Conservation (phyloP, 2,797 vertebrate genomes). For the Acestrorhynchus altus region DNA sequence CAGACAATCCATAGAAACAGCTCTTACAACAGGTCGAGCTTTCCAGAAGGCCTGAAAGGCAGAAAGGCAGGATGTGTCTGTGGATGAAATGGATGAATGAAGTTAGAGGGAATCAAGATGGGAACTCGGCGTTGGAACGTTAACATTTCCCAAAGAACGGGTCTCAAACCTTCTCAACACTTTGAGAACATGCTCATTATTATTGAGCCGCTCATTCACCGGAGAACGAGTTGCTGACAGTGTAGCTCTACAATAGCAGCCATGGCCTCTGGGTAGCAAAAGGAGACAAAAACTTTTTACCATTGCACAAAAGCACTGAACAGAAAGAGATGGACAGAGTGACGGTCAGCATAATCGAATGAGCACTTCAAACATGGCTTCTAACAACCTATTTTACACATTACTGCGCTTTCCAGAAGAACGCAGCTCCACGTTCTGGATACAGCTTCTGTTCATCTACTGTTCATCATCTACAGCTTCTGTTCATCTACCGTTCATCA, state of each 20-base stretch:
- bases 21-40: too few relatives aligned
- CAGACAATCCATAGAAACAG: slow-evolving; percentile 4
- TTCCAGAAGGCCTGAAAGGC: background rate
- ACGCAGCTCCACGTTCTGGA: too few relatives aligned
- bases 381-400: background rate
- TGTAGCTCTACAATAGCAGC: background rate
- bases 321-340: background rate
- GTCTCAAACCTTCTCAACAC: background rate
- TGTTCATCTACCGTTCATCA: too few relatives aligned
- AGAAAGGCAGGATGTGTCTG: too few relatives aligned
- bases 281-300: background rate
- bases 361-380: background rate
- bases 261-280: background rate
- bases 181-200: background rate
- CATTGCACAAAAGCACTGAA: background rate
- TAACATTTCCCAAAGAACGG: background rate
- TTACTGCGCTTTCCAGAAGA: background rate
- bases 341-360: background rate
- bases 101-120: background rate
- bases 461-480: too few relatives aligned
- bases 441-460: background rate
- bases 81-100: background rate
- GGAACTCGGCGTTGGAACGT: background rate
- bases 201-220: background rate
- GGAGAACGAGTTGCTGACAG: background rate